Evolutionary conservation across 2,797 vertebrate genomes (phyloP).

Genomic region (Crenuchus spilurus): DNA sequence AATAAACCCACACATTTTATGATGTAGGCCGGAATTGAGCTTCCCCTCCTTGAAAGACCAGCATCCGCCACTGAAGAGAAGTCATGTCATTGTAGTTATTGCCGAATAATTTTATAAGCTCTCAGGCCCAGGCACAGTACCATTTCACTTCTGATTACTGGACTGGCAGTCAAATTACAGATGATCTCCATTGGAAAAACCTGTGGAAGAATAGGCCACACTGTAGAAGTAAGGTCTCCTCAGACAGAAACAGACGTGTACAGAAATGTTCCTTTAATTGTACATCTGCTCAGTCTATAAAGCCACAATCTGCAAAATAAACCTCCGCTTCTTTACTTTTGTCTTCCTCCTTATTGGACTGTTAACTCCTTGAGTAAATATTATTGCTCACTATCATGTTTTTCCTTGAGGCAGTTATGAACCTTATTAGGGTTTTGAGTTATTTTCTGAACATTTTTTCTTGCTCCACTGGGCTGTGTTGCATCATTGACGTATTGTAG

Average conservation of each 20-base stretch:
- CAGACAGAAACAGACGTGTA: neutral
- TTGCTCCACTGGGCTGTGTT: neutral
- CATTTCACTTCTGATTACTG: no score
- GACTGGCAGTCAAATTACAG: neutral
- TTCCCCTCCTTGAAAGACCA: no score
- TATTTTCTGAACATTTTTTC: neutral
- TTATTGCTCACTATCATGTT: neutral
- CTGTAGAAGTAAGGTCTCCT: neutral
- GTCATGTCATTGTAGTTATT: neutral
- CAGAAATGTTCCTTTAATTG: neutral
- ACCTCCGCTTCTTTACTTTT: constrained; percentile 13
- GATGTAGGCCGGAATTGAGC: no score
- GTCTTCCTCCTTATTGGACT: constrained; percentile 31
- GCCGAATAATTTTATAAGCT: neutral
- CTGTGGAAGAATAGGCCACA: neutral
- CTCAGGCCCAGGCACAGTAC: no score
- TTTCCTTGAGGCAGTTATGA: constrained; percentile 4
- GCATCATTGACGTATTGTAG: constrained; percentile 24
- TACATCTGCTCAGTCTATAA: constrained; percentile 1
- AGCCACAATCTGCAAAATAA: constrained; percentile 15
- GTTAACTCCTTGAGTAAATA: constrained; percentile 18
- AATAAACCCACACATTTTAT: no score
- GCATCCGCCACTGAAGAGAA: no score
- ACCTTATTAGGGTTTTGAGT: neutral
- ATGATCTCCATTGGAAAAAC: no score